Conservation (phyloP, 2,113 vertebrate species). For the Heloderma charlesbogerti region DNA sequence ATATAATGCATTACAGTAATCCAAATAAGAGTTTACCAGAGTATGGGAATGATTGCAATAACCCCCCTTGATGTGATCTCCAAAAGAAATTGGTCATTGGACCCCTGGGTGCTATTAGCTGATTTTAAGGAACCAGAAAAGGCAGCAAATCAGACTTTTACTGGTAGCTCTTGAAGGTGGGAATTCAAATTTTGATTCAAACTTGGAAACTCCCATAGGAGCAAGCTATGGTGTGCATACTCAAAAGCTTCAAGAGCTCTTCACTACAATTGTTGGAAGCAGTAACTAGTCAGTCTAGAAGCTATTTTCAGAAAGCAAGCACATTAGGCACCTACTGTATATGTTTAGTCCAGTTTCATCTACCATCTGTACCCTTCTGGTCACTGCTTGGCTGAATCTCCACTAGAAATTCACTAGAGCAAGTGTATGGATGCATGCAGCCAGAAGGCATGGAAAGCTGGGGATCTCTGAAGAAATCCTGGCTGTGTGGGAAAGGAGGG, state of each 20-base stretch:
- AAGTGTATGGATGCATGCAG: neutral
- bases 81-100: neutral
- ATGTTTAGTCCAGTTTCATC: neutral
- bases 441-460: neutral
- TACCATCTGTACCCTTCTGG: neutral
- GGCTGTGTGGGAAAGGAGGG: neutral
- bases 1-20: too few species aligned
- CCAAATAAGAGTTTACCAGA: too few species aligned
- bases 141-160: neutral
- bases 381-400: neutral
- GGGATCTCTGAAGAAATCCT: neutral
- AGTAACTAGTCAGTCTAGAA: neutral
- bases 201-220: too few species aligned
- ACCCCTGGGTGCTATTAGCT: too few species aligned
- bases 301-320: neutral
- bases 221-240: neutral
- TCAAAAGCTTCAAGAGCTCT: neutral
- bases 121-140: neutral
- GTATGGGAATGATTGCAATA: neutral
- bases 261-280: neutral
- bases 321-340: neutral
- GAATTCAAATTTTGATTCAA: neutral
- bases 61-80: neutral
- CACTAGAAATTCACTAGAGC: neutral
- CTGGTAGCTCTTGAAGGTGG: neutral